Evolutionary conservation across 2,888 invertebrate species (phyloP), one percentile per base, ranked within the genome.

Genomic region (Danaus chrysippus): DNA sequence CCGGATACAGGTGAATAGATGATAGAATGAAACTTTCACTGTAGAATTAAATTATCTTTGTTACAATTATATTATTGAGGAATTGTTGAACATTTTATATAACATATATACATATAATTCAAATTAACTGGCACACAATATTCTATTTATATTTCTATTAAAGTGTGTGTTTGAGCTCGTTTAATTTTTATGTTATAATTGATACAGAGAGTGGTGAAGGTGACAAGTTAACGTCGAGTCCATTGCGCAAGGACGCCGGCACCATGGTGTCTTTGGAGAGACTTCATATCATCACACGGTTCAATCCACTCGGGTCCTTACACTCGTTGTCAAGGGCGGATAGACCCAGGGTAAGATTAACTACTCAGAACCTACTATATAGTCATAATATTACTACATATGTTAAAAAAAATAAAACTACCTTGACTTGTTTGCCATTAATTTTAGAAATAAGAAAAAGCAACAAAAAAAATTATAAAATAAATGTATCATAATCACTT

Each of bases 301-400:
- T 93, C 80, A 95, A 95, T 78, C 95, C 95, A 69, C 92, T 95
- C 62, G 95, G 95, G 54, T 95, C 95, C 42, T 82, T 95, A 56
- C 93, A 94, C 67, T 95, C 95, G 0, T 76, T 95, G 70, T 94
- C 94, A 0, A 86, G 94, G 73, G 92, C 93, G 55, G 93, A 93
- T 3, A 84, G 93, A 63, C 93, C 93, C 59, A 84, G 92, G 78
- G 85, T 91, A 73, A 74, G 81, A 41, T 34, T 13, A 59, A 10
- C 11, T 49, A 34, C 23, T 34, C 23, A 34, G 23, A 6, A 34
- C 23, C 23, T 34, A 34, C 6, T 34, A 34, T 34, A 34, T 3
- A 34, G 23, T 34, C 6, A 8, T 34, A 34, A 6, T 34, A 34
- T 34, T 34, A 34, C 23, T 34, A 34, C 23, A 34, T 34, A 34